Evolutionary conservation across 2,113 vertebrate species (phyloP).

Genomic region (Psephotus haematonotus): DNA sequence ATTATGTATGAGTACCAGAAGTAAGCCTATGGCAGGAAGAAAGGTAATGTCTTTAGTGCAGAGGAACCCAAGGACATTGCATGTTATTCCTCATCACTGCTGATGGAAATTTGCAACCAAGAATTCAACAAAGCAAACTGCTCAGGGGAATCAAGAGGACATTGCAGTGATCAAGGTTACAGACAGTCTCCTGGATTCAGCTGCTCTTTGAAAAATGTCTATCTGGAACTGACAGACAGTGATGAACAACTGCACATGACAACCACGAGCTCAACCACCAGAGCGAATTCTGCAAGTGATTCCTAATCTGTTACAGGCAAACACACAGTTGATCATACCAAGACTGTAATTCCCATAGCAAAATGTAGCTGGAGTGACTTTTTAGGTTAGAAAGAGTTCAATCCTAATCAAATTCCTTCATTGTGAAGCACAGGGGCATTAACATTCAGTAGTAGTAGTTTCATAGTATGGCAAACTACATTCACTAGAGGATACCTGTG

Average conservation of each 20-base stretch:
- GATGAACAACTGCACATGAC: not conserved
- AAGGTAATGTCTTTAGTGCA: not conserved
- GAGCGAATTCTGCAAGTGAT: not conserved
- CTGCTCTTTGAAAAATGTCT: not conserved
- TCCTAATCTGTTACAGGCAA: not conserved
- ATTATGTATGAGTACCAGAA: not conserved
- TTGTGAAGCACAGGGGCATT: not conserved
- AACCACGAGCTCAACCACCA: not conserved
- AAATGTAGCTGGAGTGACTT: not conserved
- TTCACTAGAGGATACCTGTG: not conserved
- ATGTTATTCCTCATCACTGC: not conserved
- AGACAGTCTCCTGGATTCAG: not conserved
- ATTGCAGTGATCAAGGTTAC: not conserved
- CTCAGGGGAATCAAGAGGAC: not conserved
- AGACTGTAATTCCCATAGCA: not conserved
- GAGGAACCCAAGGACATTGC: not conserved
- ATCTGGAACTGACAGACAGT: not conserved
- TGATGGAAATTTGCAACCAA: not conserved
- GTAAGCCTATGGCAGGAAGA: not conserved
- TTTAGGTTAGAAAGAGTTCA: not conserved
- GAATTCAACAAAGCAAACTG: not conserved
- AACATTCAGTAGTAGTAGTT: not conserved
- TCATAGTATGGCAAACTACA: not conserved
- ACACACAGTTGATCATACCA: not conserved
- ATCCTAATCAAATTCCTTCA: not conserved